Percentiles rank a stretch among this genome's conserved stretches.
Evolutionary conservation across 2,113 vertebrate genomes (phyloP).

Genomic region (Poeciliopsis prolifica): DNA sequence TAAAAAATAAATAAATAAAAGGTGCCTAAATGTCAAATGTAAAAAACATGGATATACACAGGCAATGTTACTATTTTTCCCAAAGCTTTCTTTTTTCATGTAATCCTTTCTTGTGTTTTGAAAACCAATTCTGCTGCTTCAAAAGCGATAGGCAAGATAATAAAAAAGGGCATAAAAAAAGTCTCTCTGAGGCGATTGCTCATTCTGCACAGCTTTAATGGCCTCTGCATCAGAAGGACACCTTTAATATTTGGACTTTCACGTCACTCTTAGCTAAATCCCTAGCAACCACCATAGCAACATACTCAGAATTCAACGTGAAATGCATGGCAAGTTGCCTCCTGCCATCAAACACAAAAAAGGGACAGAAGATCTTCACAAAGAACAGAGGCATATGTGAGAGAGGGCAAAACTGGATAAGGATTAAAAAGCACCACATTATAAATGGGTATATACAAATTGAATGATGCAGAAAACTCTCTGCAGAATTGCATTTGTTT

Average conservation of each 20-base stretch:
- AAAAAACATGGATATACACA: conserved; percentile 23
- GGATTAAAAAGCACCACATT: conserved; percentile 11
- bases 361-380: conserved; percentile 8
- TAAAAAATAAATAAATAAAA: too few relatives aligned
- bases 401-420: conserved; percentile 59
- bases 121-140: conserved; percentile 70
- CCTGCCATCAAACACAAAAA: conserved; percentile 62
- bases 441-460: conserved; percentile 42
- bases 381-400: conserved; percentile 51
- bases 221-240: conserved; percentile 79
- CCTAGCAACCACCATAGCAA: conserved; percentile 87
- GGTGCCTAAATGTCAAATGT: conserved; percentile 9
- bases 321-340: conserved; percentile 80
- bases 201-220: conserved; percentile 71
- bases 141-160: conserved; percentile 64
- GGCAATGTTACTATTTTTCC: conserved; percentile 18
- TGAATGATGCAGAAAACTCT: background rate
- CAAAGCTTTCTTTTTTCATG: conserved; percentile 32
- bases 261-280: conserved; percentile 82
- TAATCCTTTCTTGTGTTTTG: conserved; percentile 44
- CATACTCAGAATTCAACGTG: conserved; percentile 80
- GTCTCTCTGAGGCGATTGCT: conserved; percentile 66
- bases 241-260: conserved; percentile 84
- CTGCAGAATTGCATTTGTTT: background rate
- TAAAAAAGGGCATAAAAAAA: conserved; percentile 59